Evolutionary conservation across 2,888 invertebrate species (phyloP).

Genomic region (Allacma fusca): DNA sequence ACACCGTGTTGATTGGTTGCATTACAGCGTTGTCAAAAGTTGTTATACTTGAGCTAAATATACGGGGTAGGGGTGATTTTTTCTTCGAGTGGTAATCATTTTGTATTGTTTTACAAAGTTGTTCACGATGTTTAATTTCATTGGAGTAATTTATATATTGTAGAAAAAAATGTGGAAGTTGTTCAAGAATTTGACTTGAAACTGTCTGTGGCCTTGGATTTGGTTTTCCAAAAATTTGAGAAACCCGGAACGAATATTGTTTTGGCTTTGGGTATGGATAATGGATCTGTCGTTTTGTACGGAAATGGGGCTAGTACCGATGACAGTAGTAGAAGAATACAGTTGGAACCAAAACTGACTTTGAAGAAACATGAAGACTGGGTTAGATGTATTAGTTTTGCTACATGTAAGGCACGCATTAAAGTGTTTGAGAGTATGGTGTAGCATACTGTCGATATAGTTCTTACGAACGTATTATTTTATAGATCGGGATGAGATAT

Average conservation of each 20-base stretch:
- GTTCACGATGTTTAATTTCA: too few relatives aligned
- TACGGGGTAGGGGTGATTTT: conserved; percentile 21
- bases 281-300: conserved; percentile 52
- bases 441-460: too few relatives aligned
- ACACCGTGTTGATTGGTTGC: conserved; percentile 47
- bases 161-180: conserved; percentile 37
- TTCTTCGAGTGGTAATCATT: too few relatives aligned
- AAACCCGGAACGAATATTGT: conserved; percentile 32
- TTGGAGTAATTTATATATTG: neutral
- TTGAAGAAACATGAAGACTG: conserved; percentile 61
- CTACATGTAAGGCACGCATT: conserved; percentile 54
- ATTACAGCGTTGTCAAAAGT: conserved; percentile 53
- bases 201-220: conserved; percentile 53
- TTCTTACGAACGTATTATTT: neutral
- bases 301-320: conserved; percentile 30
- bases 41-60: conserved; percentile 42
- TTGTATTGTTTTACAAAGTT: too few relatives aligned
- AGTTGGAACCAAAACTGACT: conserved; percentile 41
- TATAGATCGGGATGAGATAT: conserved; percentile 43
- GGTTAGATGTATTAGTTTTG: conserved; percentile 58
- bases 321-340: neutral
- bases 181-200: conserved; percentile 53
- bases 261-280: conserved; percentile 57
- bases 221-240: conserved; percentile 53
- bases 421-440: too few relatives aligned